Conservation (phyloP, 2,797 vertebrate species). For the Leptodactylus fallax region DNA sequence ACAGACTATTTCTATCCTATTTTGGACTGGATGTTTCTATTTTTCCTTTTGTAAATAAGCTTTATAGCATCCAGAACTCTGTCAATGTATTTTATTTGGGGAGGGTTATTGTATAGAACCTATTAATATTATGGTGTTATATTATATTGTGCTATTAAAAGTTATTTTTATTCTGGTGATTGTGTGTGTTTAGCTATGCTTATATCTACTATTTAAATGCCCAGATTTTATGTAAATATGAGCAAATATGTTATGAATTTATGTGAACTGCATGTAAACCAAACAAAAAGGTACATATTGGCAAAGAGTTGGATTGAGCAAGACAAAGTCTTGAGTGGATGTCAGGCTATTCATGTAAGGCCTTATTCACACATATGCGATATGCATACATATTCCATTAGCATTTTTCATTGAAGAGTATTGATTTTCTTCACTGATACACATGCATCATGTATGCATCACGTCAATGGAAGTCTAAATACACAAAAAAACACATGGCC, state of each 20-base stretch:
- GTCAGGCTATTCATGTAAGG: no score
- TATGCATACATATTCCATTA: no score
- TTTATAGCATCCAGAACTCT: conserved; percentile 56
- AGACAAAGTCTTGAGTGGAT: neutral
- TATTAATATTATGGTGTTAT: conserved; percentile 44
- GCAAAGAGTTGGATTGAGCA: neutral
- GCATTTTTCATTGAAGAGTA: no score
- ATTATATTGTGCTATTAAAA: conserved; percentile 61
- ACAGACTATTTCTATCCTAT: conserved; percentile 48
- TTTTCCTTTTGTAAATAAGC: conserved; percentile 61
- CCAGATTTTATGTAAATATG: neutral
- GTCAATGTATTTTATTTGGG: conserved; percentile 55
- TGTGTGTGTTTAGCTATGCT: conserved; percentile 32
- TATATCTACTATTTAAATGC: neutral
- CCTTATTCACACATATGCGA: no score
- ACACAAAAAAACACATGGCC: no score
- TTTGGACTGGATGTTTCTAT: conserved; percentile 49
- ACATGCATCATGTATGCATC: no score
- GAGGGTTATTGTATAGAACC: conserved; percentile 58
- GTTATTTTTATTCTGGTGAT: conserved; percentile 61
- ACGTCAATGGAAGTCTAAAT: no score
- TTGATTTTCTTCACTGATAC: no score
- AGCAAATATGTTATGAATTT: conserved; percentile 4
- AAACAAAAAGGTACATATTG: neutral
- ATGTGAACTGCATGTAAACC: conserved; percentile 30